These are phyloP conservation scores for Trichacis sp. DNA, from an alignment of 2,888 invertebrate genomes.

Conservation along the genomic window DNA sequence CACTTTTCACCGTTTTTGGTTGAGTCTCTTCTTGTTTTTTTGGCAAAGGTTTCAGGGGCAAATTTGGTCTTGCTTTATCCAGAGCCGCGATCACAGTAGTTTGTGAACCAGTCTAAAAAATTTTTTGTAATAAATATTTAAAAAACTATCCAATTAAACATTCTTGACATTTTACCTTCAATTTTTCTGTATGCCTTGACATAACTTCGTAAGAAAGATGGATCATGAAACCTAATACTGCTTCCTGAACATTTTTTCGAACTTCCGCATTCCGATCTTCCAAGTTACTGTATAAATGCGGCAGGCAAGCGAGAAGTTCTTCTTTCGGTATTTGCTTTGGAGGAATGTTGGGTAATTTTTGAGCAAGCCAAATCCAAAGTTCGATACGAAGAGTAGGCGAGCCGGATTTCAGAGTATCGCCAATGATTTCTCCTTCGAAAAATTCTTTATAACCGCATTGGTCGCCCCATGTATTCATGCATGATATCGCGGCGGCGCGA, in stretches of 20 bases:
- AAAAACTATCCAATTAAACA: no score
- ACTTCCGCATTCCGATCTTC: conserved; percentile 94
- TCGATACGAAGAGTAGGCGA: conserved; percentile 86
- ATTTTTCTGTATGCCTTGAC: conserved; percentile 80
- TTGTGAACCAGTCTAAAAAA: conserved; percentile 78
- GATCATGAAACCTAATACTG: conserved; percentile 92
- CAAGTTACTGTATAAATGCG: conserved; percentile 82
- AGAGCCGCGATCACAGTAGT: conserved; percentile 81
- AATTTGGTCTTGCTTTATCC: conserved; percentile 86
- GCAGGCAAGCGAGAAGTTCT: conserved; percentile 83
- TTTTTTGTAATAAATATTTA: not conserved
- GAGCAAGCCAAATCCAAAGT: conserved; percentile 87
- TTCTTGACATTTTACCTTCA: no score
- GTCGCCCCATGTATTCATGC: conserved; percentile 87
- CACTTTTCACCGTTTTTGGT: conserved; percentile 73
- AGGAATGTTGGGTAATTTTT: conserved; percentile 81
- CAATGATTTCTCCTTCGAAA: conserved; percentile 90
- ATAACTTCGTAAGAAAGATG: conserved; percentile 88
- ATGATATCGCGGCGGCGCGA: conserved; percentile 82
- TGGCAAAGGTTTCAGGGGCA: conserved; percentile 85
- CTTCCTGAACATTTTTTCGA: conserved; percentile 89
- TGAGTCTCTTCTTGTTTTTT: conserved; percentile 72
- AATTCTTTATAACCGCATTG: conserved; percentile 84
- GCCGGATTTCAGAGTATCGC: conserved; percentile 86
- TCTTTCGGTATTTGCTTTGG: conserved; percentile 83